phyloP scores from a whole-genome alignment of 2,888 invertebrate genomes.

The Tenodera sinensis region DNA sequence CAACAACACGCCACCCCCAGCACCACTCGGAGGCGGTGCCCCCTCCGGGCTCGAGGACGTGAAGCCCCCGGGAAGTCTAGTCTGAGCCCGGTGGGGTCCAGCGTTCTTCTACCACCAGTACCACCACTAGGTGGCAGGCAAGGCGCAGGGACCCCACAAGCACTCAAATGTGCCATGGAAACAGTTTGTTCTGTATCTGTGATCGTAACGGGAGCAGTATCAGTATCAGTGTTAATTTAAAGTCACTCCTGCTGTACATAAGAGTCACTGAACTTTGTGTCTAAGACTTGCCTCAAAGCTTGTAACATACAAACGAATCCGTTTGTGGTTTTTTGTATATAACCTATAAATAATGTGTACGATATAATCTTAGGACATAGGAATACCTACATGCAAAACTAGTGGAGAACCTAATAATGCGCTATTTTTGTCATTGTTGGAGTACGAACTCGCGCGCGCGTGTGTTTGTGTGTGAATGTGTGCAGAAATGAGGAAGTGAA shows the following conservation, averaged over 20 bases:
- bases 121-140: constrained; percentile 24
- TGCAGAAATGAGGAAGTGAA: too few species aligned
- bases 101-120: constrained; percentile 36
- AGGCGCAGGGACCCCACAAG: constrained; percentile 21
- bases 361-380: background rate
- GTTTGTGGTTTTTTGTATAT: constrained; percentile 22
- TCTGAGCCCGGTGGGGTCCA: constrained; percentile 77
- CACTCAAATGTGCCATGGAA: constrained; percentile 29
- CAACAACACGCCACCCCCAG: constrained; percentile 49
- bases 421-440: background rate
- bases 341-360: constrained; percentile 23
- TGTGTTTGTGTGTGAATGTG: too few species aligned
- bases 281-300: background rate
- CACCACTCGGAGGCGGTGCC: constrained; percentile 38
- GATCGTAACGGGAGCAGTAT: background rate
- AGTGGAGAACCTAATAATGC: background rate
- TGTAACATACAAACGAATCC: background rate
- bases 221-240: background rate
- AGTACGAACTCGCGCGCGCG: background rate
- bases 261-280: background rate
- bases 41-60: constrained; percentile 43
- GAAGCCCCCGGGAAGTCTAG: constrained; percentile 67
- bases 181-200: constrained; percentile 21
- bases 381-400: too few species aligned
- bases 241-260: background rate